Evolutionary conservation across 1,140 invertebrate species (phyloP).

Genomic region (Magallana gigas): DNA sequence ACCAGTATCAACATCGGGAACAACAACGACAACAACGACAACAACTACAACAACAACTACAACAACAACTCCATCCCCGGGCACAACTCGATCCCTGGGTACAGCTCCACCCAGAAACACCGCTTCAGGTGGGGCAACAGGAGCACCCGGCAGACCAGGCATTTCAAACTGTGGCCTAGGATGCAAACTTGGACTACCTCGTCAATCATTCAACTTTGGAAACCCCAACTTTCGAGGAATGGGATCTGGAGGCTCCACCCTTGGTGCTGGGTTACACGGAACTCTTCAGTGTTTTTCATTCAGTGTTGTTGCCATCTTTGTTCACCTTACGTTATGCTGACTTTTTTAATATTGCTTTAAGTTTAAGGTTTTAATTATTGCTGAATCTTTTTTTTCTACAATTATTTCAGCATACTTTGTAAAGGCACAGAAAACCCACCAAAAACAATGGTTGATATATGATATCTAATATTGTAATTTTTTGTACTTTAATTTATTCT

Average conservation of each 20-base stretch:
- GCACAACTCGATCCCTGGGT: not conserved
- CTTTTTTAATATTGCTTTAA: no score
- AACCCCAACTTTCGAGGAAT: not conserved
- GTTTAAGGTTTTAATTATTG: no score
- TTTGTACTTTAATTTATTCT: no score
- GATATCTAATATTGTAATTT: no score
- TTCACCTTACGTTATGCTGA: no score
- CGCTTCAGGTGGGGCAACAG: not conserved
- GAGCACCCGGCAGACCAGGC: not conserved
- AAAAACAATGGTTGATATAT: no score
- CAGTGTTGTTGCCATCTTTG: no score
- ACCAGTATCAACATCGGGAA: no score
- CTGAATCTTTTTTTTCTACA: no score
- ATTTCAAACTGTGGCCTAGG: slow-evolving; percentile 9
- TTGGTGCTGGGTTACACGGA: not conserved
- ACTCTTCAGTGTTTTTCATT: no score
- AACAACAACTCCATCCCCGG: not conserved
- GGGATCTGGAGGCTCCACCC: not conserved
- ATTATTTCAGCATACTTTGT: no score
- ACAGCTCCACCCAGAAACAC: not conserved
- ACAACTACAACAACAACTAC: not conserved
- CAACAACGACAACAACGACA: not conserved
- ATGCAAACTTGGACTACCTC: not conserved
- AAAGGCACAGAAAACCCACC: no score
- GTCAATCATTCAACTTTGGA: not conserved